Percentiles rank a stretch among this genome's conserved stretches.
phyloP scores from a whole-genome alignment of 2,113 vertebrate species.

The Anoura caudifer region DNA sequence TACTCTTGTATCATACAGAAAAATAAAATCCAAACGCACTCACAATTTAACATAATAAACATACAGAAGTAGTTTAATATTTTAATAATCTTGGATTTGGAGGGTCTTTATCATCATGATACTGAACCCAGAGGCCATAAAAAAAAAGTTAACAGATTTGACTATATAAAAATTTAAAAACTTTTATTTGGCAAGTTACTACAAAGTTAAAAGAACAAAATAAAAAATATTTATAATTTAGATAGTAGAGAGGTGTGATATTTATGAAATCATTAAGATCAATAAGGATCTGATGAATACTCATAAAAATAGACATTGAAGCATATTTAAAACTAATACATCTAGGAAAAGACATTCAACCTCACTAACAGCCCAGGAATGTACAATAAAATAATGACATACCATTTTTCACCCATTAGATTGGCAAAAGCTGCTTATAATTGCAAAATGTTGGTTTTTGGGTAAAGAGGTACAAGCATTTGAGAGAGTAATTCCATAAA shows the following conservation, averaged over 20 bases:
- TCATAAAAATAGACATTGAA: slow-evolving; percentile 31
- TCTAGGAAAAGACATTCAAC: not conserved
- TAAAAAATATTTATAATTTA: not conserved
- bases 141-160: not conserved
- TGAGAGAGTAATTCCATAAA: not conserved
- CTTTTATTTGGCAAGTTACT: not conserved
- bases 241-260: not conserved
- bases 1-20: not conserved
- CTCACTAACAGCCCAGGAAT: not conserved
- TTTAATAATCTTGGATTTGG: slow-evolving; percentile 39
- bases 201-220: slow-evolving; percentile 37
- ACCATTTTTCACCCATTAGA: not conserved
- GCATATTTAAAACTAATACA: not conserved
- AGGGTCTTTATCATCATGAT: not conserved
- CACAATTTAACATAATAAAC: not conserved
- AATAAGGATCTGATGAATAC: not conserved
- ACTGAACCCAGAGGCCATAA: not conserved
- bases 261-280: not conserved
- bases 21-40: not conserved
- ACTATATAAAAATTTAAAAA: not conserved
- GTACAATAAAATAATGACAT: slow-evolving; percentile 11
- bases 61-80: not conserved
- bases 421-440: not conserved
- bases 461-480: not conserved
- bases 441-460: not conserved